Evolutionary conservation across 2,797 vertebrate genomes (phyloP), one percentile per base, ranked within the genome.

Genomic region (Mormyrops boulengeri): DNA sequence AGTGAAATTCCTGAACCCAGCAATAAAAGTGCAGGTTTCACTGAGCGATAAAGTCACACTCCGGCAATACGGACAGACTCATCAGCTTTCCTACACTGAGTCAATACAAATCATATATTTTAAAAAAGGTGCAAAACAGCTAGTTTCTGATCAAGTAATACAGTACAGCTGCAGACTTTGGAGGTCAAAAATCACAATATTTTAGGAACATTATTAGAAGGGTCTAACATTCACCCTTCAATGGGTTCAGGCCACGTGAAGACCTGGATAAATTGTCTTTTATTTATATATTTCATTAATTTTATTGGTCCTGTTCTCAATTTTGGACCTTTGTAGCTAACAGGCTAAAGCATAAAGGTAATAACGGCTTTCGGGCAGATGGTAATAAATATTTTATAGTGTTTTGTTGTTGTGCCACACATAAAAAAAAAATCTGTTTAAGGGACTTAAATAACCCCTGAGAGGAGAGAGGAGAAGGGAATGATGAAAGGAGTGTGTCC

Each of bases 331-430:
- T 89, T 38, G 60, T 49, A 90, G 88, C 73, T 73, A 60, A 53
- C 22, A 44, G 19, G 73, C n/a, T 1, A 44, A 41, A 30, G 66
- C 38, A 34, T n/a, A 69, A 90, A 73, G 77, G 88, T 82, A 73
- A 88, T 52, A n/a, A 49, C 90, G 87, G 88, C 88, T 90, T 88
- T 88, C 8, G 30, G 84, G 50, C 88, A 90, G 80, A 89, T 89
- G 88, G 8, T 89, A 77, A 86, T 90, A 87, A 86, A 73, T 89
- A 73, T 86, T 90, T 89, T 87, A 86, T 87, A 57, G 80, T 2
- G 6, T 53, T n/a, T 77, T 73, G 85, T 90, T 73, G 66, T 73
- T 41, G 34, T 53, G 3, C 80, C 49, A 44, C 66, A 22, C 38
- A 57, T 85, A 66, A 88, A 77, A 80, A 17, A 73, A 80, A 80